Evolutionary conservation across 2,113 vertebrate genomes (phyloP).

Genomic region (Gorilla gorilla): DNA sequence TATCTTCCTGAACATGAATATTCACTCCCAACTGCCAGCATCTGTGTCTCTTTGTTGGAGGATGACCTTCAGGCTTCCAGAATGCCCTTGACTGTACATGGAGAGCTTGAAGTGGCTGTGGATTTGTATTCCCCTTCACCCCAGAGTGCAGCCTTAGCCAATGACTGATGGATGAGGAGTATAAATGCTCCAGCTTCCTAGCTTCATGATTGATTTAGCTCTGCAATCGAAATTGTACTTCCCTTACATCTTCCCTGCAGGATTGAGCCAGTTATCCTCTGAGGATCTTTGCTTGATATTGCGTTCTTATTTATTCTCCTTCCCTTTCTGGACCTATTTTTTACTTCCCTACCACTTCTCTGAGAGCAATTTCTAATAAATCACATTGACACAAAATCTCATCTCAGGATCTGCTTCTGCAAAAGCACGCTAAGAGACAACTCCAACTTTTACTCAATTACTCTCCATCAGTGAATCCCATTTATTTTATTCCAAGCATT

Average conservation of each 20-base stretch:
- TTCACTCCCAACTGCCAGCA: neutral
- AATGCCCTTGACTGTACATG: neutral
- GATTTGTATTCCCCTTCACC: neutral
- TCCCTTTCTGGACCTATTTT: neutral
- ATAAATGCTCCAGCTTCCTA: neutral
- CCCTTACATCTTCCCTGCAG: neutral
- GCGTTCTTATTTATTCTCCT: too few species aligned
- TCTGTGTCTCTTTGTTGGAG: neutral
- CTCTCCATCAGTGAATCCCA: neutral
- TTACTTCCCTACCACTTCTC: neutral
- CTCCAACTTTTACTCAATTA: neutral
- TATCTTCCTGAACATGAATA: neutral
- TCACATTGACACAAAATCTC: neutral
- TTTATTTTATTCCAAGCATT: neutral
- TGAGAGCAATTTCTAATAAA: neutral
- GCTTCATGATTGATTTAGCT: neutral
- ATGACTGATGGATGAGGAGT: neutral
- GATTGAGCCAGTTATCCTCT: neutral
- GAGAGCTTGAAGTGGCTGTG: neutral
- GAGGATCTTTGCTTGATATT: neutral
- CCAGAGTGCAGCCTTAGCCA: neutral
- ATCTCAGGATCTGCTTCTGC: neutral
- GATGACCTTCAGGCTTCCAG: neutral
- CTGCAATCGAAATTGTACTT: neutral
- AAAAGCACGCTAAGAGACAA: neutral